A percentile compares a stretch with the other conserved stretches of the same genome.
phyloP scores from a whole-genome alignment of 2,888 invertebrate genomes.

The Chydorus sphaericus region DNA sequence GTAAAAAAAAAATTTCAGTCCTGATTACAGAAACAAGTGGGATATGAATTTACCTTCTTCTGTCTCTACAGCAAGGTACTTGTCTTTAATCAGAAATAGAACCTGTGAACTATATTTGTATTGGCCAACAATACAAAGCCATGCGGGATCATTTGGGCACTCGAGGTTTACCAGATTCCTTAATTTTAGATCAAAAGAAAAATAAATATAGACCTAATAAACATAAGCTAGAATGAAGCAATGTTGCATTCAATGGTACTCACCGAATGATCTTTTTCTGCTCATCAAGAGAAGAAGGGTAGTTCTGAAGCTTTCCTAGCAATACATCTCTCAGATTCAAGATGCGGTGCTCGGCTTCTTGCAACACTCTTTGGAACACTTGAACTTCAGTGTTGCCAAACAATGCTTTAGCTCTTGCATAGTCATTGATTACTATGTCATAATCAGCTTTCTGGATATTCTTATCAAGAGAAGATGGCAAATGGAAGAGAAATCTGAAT shows the following conservation, averaged over 20 bases:
- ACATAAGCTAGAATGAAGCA: neutral
- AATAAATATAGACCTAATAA: conserved; percentile 7
- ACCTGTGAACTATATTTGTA: conserved; percentile 59
- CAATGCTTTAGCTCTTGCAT: conserved; percentile 84
- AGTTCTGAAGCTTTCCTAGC: conserved; percentile 65
- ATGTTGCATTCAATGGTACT: conserved; percentile 1
- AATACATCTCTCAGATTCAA: conserved; percentile 63
- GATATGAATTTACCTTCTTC: conserved; percentile 15
- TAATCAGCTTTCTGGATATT: conserved; percentile 90
- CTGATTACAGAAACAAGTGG: neutral
- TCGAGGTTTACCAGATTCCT: conserved; percentile 56
- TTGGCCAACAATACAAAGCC: conserved; percentile 80
- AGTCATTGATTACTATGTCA: conserved; percentile 94
- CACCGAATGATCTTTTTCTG: conserved; percentile 83
- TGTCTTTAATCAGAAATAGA: conserved; percentile 47
- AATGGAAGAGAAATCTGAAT: conserved; percentile 87
- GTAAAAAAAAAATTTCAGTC: conserved; percentile 17
- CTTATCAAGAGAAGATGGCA: conserved; percentile 84
- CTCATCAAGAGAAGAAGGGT: conserved; percentile 84
- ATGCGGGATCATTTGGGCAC: conserved; percentile 77
- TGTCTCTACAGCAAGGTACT: conserved; percentile 39
- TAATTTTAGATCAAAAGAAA: conserved; percentile 3
- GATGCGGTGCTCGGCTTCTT: conserved; percentile 82
- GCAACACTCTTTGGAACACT: conserved; percentile 71
- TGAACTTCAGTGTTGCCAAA: conserved; percentile 86